A percentile compares a stretch with the other conserved stretches of the same genome.
phyloP scores from a whole-genome alignment of 1,140 invertebrate species.

The Apis laboriosa region DNA sequence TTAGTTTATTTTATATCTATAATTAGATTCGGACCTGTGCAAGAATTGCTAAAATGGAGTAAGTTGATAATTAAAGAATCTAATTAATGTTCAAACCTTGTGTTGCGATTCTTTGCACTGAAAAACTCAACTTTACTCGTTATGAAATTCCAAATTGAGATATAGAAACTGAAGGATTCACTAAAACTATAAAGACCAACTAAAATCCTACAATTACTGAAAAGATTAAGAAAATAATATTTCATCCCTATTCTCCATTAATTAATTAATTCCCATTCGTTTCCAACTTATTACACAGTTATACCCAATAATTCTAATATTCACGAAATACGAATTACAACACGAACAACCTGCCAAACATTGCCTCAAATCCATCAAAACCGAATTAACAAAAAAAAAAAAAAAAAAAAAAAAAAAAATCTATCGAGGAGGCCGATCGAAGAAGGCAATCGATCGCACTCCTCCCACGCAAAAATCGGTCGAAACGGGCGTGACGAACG shows the following conservation, averaged over 20 bases:
- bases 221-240: too few species aligned
- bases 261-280: too few species aligned
- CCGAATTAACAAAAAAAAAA: too few species aligned
- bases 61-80: background rate
- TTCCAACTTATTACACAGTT: too few species aligned
- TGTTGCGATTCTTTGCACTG: background rate
- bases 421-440: too few species aligned
- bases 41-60: background rate
- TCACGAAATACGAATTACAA: too few species aligned
- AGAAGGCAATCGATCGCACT: background rate
- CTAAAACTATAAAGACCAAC: background rate
- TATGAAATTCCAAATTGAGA: background rate
- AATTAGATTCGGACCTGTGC: background rate
- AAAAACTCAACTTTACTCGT: background rate
- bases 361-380: too few species aligned
- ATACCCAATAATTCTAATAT: too few species aligned
- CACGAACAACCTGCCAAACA: too few species aligned
- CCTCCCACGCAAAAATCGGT: background rate
- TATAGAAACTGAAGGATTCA: background rate
- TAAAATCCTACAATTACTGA: background rate
- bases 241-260: too few species aligned
- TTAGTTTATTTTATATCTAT: background rate
- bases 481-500: background rate
- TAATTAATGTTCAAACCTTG: background rate
- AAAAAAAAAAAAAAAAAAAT: too few species aligned